Evolutionary conservation across 37 sponge, comb jelly and placozoan genomes (phyloP), one percentile per base, ranked within the genome.

Genomic region (Mnemiopsis leidyi): DNA sequence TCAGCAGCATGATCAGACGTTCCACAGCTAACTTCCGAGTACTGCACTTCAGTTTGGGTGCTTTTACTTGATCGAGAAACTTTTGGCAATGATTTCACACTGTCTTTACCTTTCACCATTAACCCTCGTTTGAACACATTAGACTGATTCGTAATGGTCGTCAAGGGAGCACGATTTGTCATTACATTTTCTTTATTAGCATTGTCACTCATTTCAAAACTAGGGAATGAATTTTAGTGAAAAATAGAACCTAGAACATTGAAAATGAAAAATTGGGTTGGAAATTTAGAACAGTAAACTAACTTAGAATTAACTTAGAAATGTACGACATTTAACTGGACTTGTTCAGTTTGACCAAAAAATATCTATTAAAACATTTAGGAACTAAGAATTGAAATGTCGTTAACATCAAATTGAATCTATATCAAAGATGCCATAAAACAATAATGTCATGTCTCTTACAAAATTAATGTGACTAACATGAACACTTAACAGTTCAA

Each of bases 1-100:
- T 85, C 90, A 40, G 90, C 90, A 28, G 90, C 90, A 38, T 85
- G 18, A 33, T 85, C 90, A 2, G 90, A 38, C 25, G 90, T 85
- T 21, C 90, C 90, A 85, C 90, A 85, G 5, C 90, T 37, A 20
- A 23, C 36, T 13, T 85, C 90, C 5, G 90, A 38, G 29, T 40
- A 85, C 48, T 85, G 61, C 0, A 37, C 39, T 18, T 85, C 90
- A 23, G 90, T 85, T 23, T 85, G 90, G 25, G 90, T 85, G 39
- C 90, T 25, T 40, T 28, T 40, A 40, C 61, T 36, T 26, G 24
- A 39, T 28, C 38, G 38, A 1, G 39, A 7, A 24, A 39, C 39
- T 13, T 39, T 1, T 28, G 48, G 90, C 3, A 1, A 13, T 85
- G 79, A 77, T 32, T 77, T 77, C 7, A 9, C 9, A 0, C 20